Base-by-base conservation (phyloP, 2,113 vertebrate species). In the Cyanoramphus novaezelandiae region DNA sequence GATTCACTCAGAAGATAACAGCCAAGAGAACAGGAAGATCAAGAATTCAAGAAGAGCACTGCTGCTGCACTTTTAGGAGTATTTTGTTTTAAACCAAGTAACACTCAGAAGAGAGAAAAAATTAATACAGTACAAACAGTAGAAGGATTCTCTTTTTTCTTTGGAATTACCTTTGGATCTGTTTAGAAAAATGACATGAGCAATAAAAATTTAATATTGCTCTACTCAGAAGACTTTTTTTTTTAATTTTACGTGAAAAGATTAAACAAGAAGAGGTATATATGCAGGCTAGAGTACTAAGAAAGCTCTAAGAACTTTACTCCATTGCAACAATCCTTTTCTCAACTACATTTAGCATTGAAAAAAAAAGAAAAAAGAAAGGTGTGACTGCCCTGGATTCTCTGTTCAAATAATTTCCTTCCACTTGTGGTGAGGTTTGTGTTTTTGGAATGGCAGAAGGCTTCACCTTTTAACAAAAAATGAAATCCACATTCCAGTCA, bases 401-500 rank as follows among this genome's bases (percentile, higher is more conserved):
- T 47, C 31, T 85, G 60, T 90, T 80, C 79, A 74, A 68, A 55
- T 8, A 72, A 44, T 88, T 92, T 93, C 68, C 83, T 89, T 90
- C 90, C 1, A 5, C 83, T 76, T 94, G 47, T 65, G 57, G 89
- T 91, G 90, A 92, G 28, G 68, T 49, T 23, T 91, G 47, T 83
- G 35, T 17, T 89, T 92, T 81, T 79, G 57, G 52, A 71, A 91
- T 17, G 74, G 37, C n/a, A 92, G 62, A 82, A 94, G 25, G 19
- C 31, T 72, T 82, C 82, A 62, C 62, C 53, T 79, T 92, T 85
- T 94, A 79, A 57, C 44, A 46, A 76, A 91, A 69, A 92, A 86
- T 57, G 39, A 92, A 92, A 88, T 82, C 49, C 70, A 88, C 86
- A 88, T 89, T 95, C 87, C 88, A 93, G 74, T 81, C 65, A 95